Conservation (phyloP, 2,888 invertebrate genomes). For the Chironomus tentans region DNA sequence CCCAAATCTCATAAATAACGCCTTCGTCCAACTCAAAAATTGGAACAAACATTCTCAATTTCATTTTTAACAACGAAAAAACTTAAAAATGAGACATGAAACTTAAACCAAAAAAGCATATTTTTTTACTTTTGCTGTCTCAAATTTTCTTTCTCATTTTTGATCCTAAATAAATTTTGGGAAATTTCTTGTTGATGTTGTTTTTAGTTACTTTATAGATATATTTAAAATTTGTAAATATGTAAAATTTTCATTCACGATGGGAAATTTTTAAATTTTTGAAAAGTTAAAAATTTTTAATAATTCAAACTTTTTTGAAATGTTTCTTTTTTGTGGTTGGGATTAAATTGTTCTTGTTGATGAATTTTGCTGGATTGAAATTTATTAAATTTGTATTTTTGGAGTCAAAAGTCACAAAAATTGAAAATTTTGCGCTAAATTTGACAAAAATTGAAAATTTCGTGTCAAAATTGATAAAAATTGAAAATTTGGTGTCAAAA, state of each 20-base stretch:
- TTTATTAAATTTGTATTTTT: too few relatives aligned
- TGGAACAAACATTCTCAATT: too few relatives aligned
- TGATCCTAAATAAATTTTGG: not conserved
- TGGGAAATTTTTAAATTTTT: not conserved
- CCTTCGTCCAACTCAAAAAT: too few relatives aligned
- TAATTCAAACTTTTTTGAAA: constrained; percentile 5
- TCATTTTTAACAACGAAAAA: not conserved
- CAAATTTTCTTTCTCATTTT: not conserved
- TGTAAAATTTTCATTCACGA: not conserved
- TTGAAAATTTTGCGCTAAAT: too few relatives aligned
- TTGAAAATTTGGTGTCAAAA: too few relatives aligned
- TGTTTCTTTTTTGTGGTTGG: not conserved
- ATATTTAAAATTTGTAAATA: not conserved
- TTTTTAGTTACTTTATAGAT: not conserved
- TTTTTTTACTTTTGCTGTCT: too few relatives aligned
- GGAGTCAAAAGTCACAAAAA: too few relatives aligned
- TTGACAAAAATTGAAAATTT: too few relatives aligned
- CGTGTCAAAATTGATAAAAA: too few relatives aligned
- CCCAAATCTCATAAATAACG: too few relatives aligned
- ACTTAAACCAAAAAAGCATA: not conserved
- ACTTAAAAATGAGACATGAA: not conserved
- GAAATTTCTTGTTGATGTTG: constrained; percentile 24
- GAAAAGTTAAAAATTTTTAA: not conserved
- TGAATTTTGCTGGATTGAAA: too few relatives aligned
- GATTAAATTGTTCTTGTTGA: not conserved